Base-by-base conservation (phyloP, 1,140 invertebrate genomes). In the Pollicipes pollicipes region DNA sequence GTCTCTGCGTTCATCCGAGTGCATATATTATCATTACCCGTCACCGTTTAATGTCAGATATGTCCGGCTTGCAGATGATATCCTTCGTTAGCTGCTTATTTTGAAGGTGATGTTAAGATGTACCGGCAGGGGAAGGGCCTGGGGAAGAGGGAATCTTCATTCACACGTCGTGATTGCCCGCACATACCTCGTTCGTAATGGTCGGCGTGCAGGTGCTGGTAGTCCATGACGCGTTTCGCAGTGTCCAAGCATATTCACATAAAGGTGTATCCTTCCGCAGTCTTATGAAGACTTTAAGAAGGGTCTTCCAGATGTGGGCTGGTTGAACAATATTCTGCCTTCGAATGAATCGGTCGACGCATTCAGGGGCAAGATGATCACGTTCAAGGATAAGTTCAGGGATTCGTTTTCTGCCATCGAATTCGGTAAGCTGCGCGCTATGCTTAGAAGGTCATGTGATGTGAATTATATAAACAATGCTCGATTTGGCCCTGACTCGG, bases 231-330 rank as follows among this genome's bases (percentile, higher is more conserved):
- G 45, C 6, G 6, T 6, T 6, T 35, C 6, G 17, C 6, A 6
- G 35, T 35, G 6, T 35, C 17, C 35, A 35, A n/a, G n/a, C n/a
- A n/a, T 71, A 37, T 71, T 69, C 73, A 21, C 76, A 74, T 75
- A 32, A 69, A n/a, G 68, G 30, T 32, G 72, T 17, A 27, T 71
- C 74, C 75, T 73, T 29, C 82, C 80, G 21, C 76, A 98, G 94
- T 95, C 92, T 88, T 96, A 95, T 80, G 87, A 94, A 78, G 86
- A 94, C 78, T 95, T 92, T 89, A 95, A 92, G 80, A 89, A 95
- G 74, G 87, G 87, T 30, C 79, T 99, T 28, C 95, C 95, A 13
- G 93, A 97, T 78, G 81, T 97, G 75, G 86, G 87, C 72, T 97
- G 95, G 93, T 76, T 97, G 70, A 85, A 92, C 73, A 86, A 90